Conservation (phyloP, 2,113 vertebrate species). For the Stictonetta naevosa region DNA sequence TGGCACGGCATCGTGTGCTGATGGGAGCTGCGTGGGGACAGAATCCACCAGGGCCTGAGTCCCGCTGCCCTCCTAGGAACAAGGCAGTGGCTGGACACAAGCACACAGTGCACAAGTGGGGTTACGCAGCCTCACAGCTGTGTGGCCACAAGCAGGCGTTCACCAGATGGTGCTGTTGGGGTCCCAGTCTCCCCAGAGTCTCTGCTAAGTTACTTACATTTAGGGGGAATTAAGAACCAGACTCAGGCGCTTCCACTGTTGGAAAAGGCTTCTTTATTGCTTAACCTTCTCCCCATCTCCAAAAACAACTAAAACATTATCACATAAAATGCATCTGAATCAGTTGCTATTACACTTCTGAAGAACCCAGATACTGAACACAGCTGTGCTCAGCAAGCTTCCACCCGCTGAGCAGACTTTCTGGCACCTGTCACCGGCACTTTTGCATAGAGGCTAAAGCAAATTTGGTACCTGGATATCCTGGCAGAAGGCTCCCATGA, state of each 20-base stretch:
- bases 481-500: background rate
- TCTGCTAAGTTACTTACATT: background rate
- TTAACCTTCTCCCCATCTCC: background rate
- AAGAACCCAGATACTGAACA: background rate
- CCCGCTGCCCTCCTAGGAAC: background rate
- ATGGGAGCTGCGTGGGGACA: background rate
- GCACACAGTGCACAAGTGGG: accelerated
- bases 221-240: background rate
- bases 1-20: accelerated
- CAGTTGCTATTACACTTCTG: background rate
- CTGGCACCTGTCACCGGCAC: background rate
- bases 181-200: background rate
- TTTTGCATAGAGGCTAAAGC: background rate
- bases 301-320: background rate
- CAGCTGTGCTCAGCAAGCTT: background rate
- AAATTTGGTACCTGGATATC: background rate
- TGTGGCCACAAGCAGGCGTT: background rate
- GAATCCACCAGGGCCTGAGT: background rate
- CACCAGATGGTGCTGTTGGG: background rate
- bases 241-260: background rate
- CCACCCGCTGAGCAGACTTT: background rate
- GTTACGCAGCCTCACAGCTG: background rate
- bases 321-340: background rate
- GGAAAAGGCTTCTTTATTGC: slow-evolving; percentile 59
- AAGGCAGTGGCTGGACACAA: background rate